Evolutionary conservation across 64 coral and sea anemone genomes (phyloP), one percentile per base, ranked within the genome.

Genomic region (Catalaphyllia jardinei): DNA sequence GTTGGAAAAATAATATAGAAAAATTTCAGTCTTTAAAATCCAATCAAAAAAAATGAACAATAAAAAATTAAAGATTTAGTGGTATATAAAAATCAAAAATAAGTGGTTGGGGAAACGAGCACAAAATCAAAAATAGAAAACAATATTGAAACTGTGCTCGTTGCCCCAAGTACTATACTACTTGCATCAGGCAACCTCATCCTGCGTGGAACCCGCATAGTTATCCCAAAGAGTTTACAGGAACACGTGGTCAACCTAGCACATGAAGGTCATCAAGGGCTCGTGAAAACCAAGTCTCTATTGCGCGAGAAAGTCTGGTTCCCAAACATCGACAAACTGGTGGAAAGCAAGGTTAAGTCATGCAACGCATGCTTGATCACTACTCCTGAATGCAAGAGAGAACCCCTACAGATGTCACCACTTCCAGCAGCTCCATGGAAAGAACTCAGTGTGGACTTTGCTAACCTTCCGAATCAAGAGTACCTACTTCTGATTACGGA

Each of bases 301-400:
- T 73, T 83, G 22, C 77, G 78, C 9, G 78, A 82, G 75, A 90
- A 90, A 82, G 89, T 90, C 51, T 90, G 39, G 39, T 46, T 46
- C 2, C 4, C 39, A 5, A 46, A 46, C 39, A 46, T 46, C 39
- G 39, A 46, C 35, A 38, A 38, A 2, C 4, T 38, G 35, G 35
- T 38, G 35, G 35, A 38, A 38, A 38, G 35, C 35, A 38, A 38
- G 35, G 35, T 38, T 46, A 46, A 46, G 39, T 46, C 79, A 16
- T 19, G 51, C 24, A 13, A 3, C 19, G 57, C 46, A 14, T 83
- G 80, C 11, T 18, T 22, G 27, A 27, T 31, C 19, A 17, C 59
- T 16, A 83, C 20, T 6, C 55, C 8, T 9, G 27, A 27, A n/a
- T 31, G 31, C 16, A 29, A 87, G 6, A 46, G 39, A 46, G 1